Evolutionary conservation across 2,888 invertebrate species (phyloP).

Genomic region (Nemapogon koenigi): DNA sequence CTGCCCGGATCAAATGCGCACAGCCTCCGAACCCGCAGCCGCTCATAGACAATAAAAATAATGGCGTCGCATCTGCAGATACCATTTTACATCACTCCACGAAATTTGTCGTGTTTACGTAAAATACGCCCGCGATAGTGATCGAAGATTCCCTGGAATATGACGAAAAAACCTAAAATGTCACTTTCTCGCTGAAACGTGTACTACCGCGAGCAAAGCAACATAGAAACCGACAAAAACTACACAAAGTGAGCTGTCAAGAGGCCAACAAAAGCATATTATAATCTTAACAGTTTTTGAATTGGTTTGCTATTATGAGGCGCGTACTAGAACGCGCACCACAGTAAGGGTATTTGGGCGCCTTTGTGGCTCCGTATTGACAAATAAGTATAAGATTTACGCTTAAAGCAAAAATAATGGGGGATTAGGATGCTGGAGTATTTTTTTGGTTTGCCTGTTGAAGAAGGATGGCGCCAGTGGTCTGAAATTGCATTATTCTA

Average conservation of each 20-base stretch:
- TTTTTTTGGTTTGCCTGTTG: constrained; percentile 28
- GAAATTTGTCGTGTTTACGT: constrained; percentile 62
- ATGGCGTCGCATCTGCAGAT: constrained; percentile 58
- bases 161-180: constrained; percentile 31
- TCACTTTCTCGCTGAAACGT: constrained; percentile 35
- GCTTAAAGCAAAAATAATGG: constrained; percentile 52
- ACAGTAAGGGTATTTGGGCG: constrained; percentile 59
- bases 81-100: constrained; percentile 39
- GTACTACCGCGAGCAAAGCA: constrained; percentile 34
- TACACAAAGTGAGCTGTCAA: constrained; percentile 48
- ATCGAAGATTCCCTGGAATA: constrained; percentile 49
- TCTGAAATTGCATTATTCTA: constrained; percentile 46
- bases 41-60: constrained; percentile 54
- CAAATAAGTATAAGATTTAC: constrained; percentile 63
- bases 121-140: constrained; percentile 52
- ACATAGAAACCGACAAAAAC: constrained; percentile 34
- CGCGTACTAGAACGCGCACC: constrained; percentile 58
- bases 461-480: constrained; percentile 47
- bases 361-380: constrained; percentile 62
- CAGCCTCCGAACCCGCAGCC: constrained; percentile 34
- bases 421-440: constrained; percentile 46
- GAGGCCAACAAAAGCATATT: constrained; percentile 54
- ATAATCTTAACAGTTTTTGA: constrained; percentile 61
- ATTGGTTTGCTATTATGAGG: constrained; percentile 58
- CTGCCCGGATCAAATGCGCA: constrained; percentile 60